Conservation (phyloP, 2,888 invertebrate genomes). For the Tipula confusa region DNA sequence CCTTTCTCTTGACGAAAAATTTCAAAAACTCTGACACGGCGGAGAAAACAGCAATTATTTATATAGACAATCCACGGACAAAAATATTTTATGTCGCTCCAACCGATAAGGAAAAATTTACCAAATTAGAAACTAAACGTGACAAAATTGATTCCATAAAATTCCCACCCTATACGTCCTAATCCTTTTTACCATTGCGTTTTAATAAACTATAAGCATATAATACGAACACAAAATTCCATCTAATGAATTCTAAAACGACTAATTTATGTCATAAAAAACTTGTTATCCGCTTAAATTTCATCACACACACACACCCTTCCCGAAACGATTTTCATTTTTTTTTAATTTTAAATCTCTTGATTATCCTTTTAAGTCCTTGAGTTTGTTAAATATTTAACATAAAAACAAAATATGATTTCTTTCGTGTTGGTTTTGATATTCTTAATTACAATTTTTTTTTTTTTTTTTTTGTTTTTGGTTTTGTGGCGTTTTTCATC, state of each 20-base stretch:
- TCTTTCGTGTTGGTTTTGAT: not conserved
- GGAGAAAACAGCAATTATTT: too few species aligned
- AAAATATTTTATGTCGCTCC: too few species aligned
- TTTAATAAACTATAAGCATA: not conserved
- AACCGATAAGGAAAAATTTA: too few species aligned
- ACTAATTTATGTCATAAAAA: constrained; percentile 29
- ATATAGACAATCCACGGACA: too few species aligned
- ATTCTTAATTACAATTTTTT: constrained; percentile 20
- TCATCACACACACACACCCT: constrained; percentile 26
- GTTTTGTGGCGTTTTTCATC: not conserved
- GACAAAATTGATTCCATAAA: too few species aligned
- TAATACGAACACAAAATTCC: not conserved
- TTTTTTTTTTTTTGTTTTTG: not conserved
- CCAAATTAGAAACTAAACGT: too few species aligned
- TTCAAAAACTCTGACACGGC: too few species aligned
- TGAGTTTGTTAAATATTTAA: not conserved
- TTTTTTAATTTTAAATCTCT: constrained; percentile 12
- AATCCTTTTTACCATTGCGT: not conserved
- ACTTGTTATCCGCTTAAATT: constrained; percentile 28
- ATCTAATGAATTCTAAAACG: constrained; percentile 30
- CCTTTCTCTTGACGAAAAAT: too few species aligned
- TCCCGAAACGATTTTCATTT: not conserved
- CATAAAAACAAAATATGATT: not conserved
- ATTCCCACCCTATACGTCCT: too few species aligned
- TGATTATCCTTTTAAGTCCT: constrained; percentile 25